Evolutionary conservation across 2,797 vertebrate species (phyloP).

Genomic region (Myotis myotis): DNA sequence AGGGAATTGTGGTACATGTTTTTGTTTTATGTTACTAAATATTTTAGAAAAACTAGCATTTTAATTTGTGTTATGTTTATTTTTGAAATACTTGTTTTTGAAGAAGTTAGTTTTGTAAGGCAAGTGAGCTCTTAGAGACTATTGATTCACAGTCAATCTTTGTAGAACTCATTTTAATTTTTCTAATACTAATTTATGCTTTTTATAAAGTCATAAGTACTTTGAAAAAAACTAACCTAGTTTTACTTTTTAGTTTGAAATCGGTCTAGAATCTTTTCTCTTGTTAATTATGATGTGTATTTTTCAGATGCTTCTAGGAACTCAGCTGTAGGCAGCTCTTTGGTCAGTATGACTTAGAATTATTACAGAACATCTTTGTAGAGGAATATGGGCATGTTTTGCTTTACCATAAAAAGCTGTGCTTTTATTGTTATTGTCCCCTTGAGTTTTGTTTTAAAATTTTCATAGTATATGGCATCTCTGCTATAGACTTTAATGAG

Average conservation of each 20-base stretch:
- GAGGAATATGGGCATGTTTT: neutral
- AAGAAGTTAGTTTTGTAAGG: neutral
- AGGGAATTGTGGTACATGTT: neutral
- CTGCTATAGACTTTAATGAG: neutral
- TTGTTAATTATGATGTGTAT: neutral
- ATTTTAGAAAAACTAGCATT: constrained; percentile 27
- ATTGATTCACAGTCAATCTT: neutral
- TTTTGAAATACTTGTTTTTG: constrained; percentile 6
- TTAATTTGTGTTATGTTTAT: neutral
- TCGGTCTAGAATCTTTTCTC: constrained; percentile 1
- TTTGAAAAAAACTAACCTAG: neutral
- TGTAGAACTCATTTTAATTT: neutral
- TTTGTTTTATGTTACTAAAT: constrained; percentile 5
- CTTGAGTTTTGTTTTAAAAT: neutral
- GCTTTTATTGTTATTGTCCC: neutral
- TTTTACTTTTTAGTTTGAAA: constrained; percentile 14
- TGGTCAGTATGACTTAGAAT: neutral
- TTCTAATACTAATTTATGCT: neutral
- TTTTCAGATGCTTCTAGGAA: neutral
- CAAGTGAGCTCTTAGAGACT: neutral
- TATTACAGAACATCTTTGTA: constrained; percentile 18
- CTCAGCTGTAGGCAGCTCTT: neutral
- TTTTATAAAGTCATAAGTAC: neutral
- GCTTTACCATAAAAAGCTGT: neutral
- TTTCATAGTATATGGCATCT: neutral